phyloP scores from a whole-genome alignment of 2,888 invertebrate species.

The Oxytorus armatus region DNA sequence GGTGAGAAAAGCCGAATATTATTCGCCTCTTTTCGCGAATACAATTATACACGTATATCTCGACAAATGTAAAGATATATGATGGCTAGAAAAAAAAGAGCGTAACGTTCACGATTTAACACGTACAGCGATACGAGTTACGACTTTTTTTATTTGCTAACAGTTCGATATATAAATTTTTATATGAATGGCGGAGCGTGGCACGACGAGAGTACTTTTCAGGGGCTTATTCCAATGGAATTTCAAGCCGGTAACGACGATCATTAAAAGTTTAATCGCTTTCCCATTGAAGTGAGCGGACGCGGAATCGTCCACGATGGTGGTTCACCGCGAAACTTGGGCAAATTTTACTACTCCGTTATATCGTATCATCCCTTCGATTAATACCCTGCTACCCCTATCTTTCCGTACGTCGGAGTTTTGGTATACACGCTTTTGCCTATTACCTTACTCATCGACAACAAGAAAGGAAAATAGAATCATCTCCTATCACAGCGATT shows the following conservation, averaged over 20 bases:
- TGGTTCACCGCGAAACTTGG: conserved; percentile 11
- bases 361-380: conserved; percentile 56
- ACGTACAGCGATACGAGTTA: too few species aligned
- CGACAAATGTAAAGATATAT: too few species aligned
- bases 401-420: conserved; percentile 10
- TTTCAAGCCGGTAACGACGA: conserved; percentile 78
- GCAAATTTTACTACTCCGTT: conserved; percentile 76
- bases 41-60: too few species aligned
- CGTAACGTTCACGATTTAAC: too few species aligned
- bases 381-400: conserved; percentile 31
- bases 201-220: not conserved
- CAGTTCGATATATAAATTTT: too few species aligned
- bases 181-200: not conserved
- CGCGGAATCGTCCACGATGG: conserved; percentile 72
- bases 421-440: conserved; percentile 9
- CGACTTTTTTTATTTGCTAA: too few species aligned
- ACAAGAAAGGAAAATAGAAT: conserved; percentile 25
- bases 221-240: conserved; percentile 77
- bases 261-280: conserved; percentile 83
- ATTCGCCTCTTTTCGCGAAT: too few species aligned
- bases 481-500: conserved; percentile 4
- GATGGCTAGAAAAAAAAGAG: too few species aligned
- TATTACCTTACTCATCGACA: conserved; percentile 7
- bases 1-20: conserved; percentile 4
- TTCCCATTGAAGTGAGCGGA: conserved; percentile 76